Evolutionary conservation across 2,797 vertebrate genomes (phyloP).

Genomic region (Babyrousa celebensis): DNA sequence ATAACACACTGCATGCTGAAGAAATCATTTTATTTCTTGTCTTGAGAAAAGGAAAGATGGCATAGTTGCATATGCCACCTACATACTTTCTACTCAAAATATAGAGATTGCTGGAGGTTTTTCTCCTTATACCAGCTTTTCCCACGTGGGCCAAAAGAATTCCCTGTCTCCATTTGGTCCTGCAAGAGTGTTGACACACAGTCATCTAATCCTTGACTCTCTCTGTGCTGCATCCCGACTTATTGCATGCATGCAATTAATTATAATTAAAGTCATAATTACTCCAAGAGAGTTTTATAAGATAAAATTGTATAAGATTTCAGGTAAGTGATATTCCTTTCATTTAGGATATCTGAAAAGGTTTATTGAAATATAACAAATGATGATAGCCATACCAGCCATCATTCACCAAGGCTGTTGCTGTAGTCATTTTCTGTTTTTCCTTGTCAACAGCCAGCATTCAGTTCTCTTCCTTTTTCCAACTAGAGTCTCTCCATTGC

Average conservation of each 20-base stretch:
- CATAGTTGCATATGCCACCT: neutral
- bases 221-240: neutral
- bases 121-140: neutral
- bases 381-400: neutral
- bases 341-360: neutral
- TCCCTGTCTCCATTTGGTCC: neutral
- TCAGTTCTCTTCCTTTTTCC: neutral
- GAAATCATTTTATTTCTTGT: neutral
- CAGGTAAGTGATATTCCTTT: neutral
- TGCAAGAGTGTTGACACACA: neutral
- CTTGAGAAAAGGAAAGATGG: conserved; percentile 10
- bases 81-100: neutral
- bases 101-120: neutral
- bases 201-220: neutral
- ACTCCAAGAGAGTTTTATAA: neutral
- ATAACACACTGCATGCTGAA: neutral
- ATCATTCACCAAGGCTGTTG: neutral
- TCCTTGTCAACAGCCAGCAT: neutral
- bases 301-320: neutral
- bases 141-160: neutral
- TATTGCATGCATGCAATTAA: neutral
- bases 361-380: neutral
- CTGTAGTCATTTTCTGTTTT: neutral
- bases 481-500: neutral
- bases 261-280: neutral